Base-by-base conservation (phyloP, 2,113 vertebrate genomes). In the Cranoglanis bouderius region DNA sequence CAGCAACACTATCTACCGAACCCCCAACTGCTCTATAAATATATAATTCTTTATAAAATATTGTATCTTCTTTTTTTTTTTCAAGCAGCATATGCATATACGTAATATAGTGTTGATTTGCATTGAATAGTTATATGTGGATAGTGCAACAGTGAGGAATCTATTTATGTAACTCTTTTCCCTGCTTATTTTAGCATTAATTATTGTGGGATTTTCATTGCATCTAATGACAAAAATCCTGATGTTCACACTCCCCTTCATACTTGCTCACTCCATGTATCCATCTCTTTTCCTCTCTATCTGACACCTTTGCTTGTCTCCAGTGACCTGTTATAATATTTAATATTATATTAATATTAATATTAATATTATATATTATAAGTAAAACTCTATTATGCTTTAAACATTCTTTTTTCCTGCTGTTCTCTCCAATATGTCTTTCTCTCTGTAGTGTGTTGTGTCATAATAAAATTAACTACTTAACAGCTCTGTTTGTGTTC, bases 281-380 rank as follows among this genome's bases (percentile, higher is more conserved):
- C 63, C 65, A 51, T 53, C 85, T 82, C 90, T 91, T 87, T 90
- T 93, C 92, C 85, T 87, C 85, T 84, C 85, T 85, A 90, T 84
- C 82, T 82, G 81, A 87, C 87, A 87, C 85, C 90, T 90, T 90
- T 87, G 65, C 87, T 10, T 2, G 90, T 93, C 94, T 96, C 94
- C 75, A 87, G 94, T 95, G 95, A 92, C 93, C 92, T 93, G 92
- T 95, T 95, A 94, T 93, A 91, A 94, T 94, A 93, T 94, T 94
- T 94, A n/a, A n/a, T n/a, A n/a, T n/a, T n/a, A n/a, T n/a, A n/a
- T n/a, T n/a, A n/a, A n/a, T n/a, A n/a, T n/a, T n/a, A n/a, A n/a
- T n/a, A n/a, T n/a, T n/a, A n/a, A n/a, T n/a, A n/a, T n/a, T n/a
- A n/a, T n/a, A n/a, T n/a, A n/a, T n/a, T n/a, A 92, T 92, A 87